Conservation (phyloP, 2,797 vertebrate species). For the Columba guinea region DNA sequence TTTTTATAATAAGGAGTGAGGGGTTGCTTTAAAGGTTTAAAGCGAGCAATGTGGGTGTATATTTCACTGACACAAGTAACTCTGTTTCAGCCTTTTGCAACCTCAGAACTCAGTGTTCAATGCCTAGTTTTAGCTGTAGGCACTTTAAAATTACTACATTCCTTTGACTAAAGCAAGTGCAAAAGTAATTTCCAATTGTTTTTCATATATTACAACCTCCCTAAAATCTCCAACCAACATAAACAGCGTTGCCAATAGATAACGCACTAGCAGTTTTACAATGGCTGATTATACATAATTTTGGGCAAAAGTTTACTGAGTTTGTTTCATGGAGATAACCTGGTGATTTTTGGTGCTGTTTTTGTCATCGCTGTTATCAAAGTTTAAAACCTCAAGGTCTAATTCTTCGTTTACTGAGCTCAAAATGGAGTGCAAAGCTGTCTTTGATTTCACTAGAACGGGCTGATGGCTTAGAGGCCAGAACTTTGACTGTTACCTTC, state of each 20-base stretch:
- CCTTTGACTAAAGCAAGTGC: background rate
- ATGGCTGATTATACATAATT: background rate
- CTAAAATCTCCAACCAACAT: background rate
- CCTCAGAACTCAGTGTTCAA: background rate
- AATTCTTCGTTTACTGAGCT: conserved; percentile 17
- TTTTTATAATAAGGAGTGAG: background rate
- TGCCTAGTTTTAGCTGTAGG: background rate
- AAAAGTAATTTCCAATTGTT: background rate
- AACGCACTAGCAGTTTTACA: background rate
- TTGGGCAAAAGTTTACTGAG: background rate
- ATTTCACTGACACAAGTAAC: background rate
- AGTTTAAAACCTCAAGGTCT: background rate
- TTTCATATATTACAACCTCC: background rate
- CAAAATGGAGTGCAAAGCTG: background rate
- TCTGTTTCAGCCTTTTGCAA: background rate
- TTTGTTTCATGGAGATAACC: background rate
- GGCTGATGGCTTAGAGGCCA: background rate
- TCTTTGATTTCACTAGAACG: background rate
- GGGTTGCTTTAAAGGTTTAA: background rate
- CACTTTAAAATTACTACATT: background rate
- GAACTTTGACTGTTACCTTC: background rate
- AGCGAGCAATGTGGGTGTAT: background rate
- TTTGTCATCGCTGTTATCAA: background rate
- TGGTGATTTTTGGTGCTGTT: background rate
- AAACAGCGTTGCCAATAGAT: background rate